phyloP scores from a whole-genome alignment of 64 coral and sea anemone species.

The Platygyra sinensis region DNA sequence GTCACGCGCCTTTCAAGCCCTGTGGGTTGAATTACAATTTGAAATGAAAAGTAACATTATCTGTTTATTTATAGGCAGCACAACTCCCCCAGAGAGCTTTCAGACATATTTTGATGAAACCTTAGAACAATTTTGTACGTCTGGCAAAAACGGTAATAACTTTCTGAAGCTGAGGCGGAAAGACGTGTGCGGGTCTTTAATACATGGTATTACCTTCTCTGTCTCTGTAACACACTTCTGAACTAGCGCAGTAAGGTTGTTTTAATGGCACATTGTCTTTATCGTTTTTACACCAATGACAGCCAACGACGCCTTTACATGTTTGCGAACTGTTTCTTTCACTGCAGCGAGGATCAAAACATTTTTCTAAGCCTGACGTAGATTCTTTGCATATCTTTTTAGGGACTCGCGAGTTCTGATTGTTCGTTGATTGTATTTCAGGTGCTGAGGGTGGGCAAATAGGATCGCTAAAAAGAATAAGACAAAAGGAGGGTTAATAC shows the following conservation, averaged over 20 bases:
- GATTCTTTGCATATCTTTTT: not conserved
- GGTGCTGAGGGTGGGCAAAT: slow-evolving; percentile 3
- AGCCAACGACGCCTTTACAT: slow-evolving; percentile 20
- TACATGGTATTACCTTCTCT: slow-evolving; percentile 1
- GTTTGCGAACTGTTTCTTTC: not conserved
- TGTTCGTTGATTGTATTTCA: not conserved
- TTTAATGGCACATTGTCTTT: slow-evolving; percentile 5
- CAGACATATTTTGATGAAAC: too few species aligned
- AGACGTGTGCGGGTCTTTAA: too few species aligned
- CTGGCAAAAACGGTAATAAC: too few species aligned
- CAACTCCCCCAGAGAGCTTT: too few species aligned
- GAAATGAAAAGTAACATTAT: too few species aligned
- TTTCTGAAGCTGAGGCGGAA: too few species aligned
- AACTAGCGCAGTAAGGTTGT: not conserved
- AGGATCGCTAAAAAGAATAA: not conserved
- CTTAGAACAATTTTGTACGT: too few species aligned
- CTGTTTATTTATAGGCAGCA: too few species aligned
- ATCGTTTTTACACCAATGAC: slow-evolving; percentile 8
- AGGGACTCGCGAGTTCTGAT: not conserved
- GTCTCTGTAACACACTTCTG: not conserved
- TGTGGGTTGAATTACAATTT: too few species aligned
- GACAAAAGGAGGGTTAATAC: not conserved
- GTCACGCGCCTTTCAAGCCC: too few species aligned
- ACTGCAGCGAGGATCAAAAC: slow-evolving; percentile 30
- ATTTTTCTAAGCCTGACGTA: not conserved